Percentiles rank a stretch among this genome's conserved stretches.
These are phyloP conservation scores for Ophion ventricosus DNA, from an alignment of 2,888 invertebrate species.

Conservation along the genomic window DNA sequence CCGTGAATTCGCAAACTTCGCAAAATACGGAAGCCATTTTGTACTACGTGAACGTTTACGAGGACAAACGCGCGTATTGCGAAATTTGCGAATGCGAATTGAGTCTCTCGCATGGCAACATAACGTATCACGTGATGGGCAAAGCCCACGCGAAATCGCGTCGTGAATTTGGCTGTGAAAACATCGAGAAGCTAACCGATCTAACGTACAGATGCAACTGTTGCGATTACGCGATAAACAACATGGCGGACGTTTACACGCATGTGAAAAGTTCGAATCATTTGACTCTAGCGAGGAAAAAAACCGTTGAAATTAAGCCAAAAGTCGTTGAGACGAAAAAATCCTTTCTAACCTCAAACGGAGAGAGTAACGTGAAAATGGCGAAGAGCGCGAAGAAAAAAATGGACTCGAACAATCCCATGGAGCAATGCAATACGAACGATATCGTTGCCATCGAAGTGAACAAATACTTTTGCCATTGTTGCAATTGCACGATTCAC, in stretches of 20 bases:
- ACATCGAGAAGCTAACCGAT: background rate
- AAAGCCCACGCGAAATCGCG: background rate
- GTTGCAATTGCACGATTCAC: constrained; percentile 15
- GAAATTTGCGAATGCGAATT: constrained; percentile 25
- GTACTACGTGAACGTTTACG: background rate
- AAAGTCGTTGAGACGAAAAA: background rate
- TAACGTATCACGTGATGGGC: constrained; percentile 17
- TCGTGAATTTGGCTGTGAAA: constrained; percentile 18
- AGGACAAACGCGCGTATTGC: background rate
- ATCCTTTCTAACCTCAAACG: background rate
- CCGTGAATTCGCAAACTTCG: background rate
- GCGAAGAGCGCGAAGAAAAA: background rate
- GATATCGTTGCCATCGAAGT: background rate
- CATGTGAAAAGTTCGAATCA: constrained; percentile 9
- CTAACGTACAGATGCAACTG: constrained; percentile 17
- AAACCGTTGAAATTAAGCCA: background rate
- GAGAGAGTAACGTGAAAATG: background rate
- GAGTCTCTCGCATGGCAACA: background rate
- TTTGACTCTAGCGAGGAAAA: background rate
- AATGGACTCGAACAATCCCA: background rate
- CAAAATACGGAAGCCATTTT: too few species aligned
- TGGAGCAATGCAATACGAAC: background rate
- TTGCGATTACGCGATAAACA: background rate
- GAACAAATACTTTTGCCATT: constrained; percentile 9
- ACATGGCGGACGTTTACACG: background rate